Evolutionary conservation across 2,797 vertebrate species (phyloP), one percentile per base, ranked within the genome.

Genomic region (Nyctibius grandis): DNA sequence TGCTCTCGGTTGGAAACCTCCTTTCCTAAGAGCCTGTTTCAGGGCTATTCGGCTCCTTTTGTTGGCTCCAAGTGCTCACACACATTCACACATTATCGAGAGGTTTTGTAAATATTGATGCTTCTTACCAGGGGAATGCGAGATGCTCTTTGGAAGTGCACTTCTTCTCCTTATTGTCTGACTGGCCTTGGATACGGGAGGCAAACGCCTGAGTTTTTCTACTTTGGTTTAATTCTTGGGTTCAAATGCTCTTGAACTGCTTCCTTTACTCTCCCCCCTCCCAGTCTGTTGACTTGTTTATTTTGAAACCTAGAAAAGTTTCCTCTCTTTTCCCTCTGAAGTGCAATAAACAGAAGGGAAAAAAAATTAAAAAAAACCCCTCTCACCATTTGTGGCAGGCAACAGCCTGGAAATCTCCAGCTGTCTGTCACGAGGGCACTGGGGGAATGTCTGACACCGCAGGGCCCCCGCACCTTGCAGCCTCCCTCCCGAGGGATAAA

Each of bases 281-380:
- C 50, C 0, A 0, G 6, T 67, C 80, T 96, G 63, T 90, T 88
- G 89, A 76, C 85, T 92, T 95, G 78, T 93, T 94, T 97, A 56
- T 96, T 96, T 97, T 92, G 94, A 95, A 92, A 93, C 68, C 81
- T 64, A 74, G 81, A 85, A 89, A 96, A 94, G 72, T 82, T 97
- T 93, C 92, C 89, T 89, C 86, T 96, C 82, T 91, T 78, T 61
- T 89, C 16, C 40, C 56, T 93, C 69, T 82, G 60, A 94, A 90
- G 64, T 69, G 63, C 50, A 95, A 54, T 57, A 92, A 93, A 89
- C 67, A 93, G 85, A 94, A 16, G 17, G 8, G 11, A 2, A 4
- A 2, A 25, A 38, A 44, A n/a, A 7, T 47, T 47, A 22, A 29
- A 63, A 14, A 53, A 5, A 2, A n/a, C n/a, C n/a, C n/a, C n/a